Evolutionary conservation across 2,113 vertebrate species (phyloP), one percentile per base, ranked within the genome.

Genomic region (Pungitius pungitius): DNA sequence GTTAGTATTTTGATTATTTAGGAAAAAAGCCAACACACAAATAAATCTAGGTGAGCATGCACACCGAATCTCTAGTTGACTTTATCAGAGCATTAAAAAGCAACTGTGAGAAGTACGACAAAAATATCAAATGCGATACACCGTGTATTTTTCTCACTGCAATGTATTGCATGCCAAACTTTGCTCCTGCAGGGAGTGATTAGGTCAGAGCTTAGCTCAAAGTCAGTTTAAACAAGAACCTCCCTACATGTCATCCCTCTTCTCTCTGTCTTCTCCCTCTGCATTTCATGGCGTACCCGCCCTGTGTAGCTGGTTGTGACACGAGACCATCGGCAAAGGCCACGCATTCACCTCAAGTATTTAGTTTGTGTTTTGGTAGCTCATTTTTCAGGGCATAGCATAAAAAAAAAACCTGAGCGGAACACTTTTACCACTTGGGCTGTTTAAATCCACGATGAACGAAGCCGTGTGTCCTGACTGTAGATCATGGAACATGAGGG

Each of bases 401-500:
- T 14, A 35, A 35, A 37, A 43, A 33, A 27, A 43, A 56, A 43
- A 40, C 40, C 40, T 24, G 6, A 57, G 54, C 30, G 35, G 20
- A 22, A 26, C n/a, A 24, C 20, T 24, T 27, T 15, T 14, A 55
- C 24, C 6, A 22, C 42, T 17, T 6, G 51, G 6, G 67, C 56
- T 22, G n/a, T 55, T 17, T 57, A 66, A 0, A 33, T 52, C 8
- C 10, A 18, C 62, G 8, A 9, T 60, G 17, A 69, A 30, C 30
- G 40, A 65, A 45, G 3, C 9, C 57, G 43, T 73, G n/a, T 49
- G 17, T 66, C 73, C 27, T 77, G 24, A 24, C 37, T 58, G 30
- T 55, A 88, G 89, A 87, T 89, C 77, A 93, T 93, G 92, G 90
- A 67, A 39, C n/a, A 2, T 69, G 24, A 8, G 40, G 68, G 26